Evolutionary conservation across 2,797 vertebrate species (phyloP).

Genomic region (Mallotus villosus): DNA sequence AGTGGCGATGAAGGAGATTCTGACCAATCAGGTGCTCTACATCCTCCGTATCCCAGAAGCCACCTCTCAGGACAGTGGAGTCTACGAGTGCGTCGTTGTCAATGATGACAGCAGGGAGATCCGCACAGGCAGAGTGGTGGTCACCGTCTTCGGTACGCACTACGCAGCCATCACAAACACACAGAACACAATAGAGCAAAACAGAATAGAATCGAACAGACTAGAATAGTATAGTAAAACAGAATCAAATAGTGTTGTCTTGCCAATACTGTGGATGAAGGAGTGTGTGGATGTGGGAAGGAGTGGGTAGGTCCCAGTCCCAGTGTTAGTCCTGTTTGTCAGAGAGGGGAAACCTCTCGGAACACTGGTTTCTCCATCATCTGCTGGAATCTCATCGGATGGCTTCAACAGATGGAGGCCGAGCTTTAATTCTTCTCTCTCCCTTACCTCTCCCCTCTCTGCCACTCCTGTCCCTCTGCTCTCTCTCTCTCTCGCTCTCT

Average conservation of each 20-base stretch:
- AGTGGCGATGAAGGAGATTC: slow-evolving; percentile 51
- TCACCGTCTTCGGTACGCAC: slow-evolving; percentile 85
- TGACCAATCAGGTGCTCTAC: slow-evolving; percentile 74
- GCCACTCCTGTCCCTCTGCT: not conserved
- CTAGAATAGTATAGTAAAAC: too few relatives aligned
- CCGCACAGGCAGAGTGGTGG: slow-evolving; percentile 74
- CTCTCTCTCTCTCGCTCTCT: slow-evolving; percentile 15
- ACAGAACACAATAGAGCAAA: too few relatives aligned
- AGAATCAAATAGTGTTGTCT: too few relatives aligned
- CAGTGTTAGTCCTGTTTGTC: slow-evolving; percentile 11
- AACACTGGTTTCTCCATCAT: slow-evolving; percentile 71
- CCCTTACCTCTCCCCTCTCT: slow-evolving; percentile 16
- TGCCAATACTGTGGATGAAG: too few relatives aligned
- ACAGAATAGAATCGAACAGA: too few relatives aligned
- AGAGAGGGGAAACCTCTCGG: not conserved
- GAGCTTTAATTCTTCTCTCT: slow-evolving; percentile 42
- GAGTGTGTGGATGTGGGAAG: too few relatives aligned
- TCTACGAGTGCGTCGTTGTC: slow-evolving; percentile 86
- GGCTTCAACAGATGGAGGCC: slow-evolving; percentile 67
- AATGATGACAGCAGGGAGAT: slow-evolving; percentile 72
- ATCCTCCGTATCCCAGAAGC: slow-evolving; percentile 82
- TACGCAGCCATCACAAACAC: not conserved
- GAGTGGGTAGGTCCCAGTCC: too few relatives aligned
- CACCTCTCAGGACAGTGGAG: slow-evolving; percentile 83
- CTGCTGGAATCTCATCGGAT: slow-evolving; percentile 63